Percentiles rank a stretch among this genome's conserved stretches.
phyloP scores from a whole-genome alignment of 2,888 invertebrate genomes.

The Xiphydria camelus region DNA sequence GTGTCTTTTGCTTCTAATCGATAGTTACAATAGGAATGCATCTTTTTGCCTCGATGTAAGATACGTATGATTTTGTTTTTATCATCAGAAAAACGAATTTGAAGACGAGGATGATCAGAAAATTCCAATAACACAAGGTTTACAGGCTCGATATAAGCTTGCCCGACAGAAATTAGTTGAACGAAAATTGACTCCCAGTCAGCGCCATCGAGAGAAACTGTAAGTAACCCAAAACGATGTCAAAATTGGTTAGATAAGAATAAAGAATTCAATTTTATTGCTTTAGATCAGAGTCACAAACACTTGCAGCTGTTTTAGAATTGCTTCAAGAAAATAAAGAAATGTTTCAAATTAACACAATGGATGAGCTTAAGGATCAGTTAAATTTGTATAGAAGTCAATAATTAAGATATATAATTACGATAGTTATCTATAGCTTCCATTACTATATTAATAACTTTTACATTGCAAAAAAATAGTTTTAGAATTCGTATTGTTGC shows the following conservation, averaged over 20 bases:
- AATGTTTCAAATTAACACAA: conserved; percentile 22
- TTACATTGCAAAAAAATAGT: no score
- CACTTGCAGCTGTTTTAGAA: conserved; percentile 22
- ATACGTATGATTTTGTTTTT: no score
- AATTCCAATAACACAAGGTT: conserved; percentile 18
- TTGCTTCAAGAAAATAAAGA: conserved; percentile 24
- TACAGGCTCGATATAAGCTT: conserved; percentile 26
- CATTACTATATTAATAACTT: no score
- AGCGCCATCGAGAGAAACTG: conserved; percentile 27
- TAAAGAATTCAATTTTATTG: background rate
- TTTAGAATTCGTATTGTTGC: no score
- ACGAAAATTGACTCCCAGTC: conserved; percentile 23
- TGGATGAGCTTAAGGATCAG: conserved; percentile 27
- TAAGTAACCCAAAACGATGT: conserved; percentile 3
- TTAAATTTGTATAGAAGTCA: conserved; percentile 25
- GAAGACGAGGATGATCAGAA: conserved; percentile 10
- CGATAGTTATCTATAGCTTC: conserved; percentile 3
- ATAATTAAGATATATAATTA: conserved; percentile 9
- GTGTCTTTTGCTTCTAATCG: no score
- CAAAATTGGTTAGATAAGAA: background rate
- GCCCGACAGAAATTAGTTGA: conserved; percentile 26
- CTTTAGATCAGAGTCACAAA: conserved; percentile 25
- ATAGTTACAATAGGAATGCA: no score
- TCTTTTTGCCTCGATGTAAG: no score
- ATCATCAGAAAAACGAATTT: conserved; percentile 10